Evolutionary conservation across 2,888 invertebrate species (phyloP), one percentile per base, ranked within the genome.

Genomic region (Periphyllus acericola): DNA sequence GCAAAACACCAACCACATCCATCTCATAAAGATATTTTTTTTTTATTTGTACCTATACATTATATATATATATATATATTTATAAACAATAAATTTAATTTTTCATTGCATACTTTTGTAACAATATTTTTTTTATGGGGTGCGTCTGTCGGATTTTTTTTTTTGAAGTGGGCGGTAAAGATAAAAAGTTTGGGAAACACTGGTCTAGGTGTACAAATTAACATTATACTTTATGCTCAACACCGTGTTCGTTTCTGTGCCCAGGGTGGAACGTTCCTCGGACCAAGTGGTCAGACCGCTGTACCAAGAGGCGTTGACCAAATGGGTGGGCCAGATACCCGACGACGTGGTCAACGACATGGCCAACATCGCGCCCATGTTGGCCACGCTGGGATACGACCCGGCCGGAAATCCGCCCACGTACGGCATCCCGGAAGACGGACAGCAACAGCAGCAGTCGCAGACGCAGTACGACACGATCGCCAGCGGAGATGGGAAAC

Each of bases 231-330:
- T 46, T 46, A 1, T 14, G 46, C 46, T 46, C 14, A n/a, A 46
- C 46, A 46, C 46, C 46, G 14, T 46, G 11, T 11, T 46, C 14
- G 3, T 46, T 46, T 3, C 0, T 46, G 46, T 68, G 68, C 14
- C 87, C 93, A 98, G 98, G 92, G 97, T 98, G 92, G 99, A 99
- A 93, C 94, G 98, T 89, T 98, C 98, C 80, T 98, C 98, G 89
- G 99, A 99, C 93, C 99, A 99, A 94, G 98, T 99, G 91, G 97
- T 99, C 92, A 98, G 99, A 91, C 98, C 99, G 25, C 96, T 99
- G 89, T 99, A 99, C 93, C 93, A 97, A 91, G 99, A 99, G 92
- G 99, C 99, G 80, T 93, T 99, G 90, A 94, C 95, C 91, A 97
- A 97, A 93, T 97, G 97, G 97, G 97, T 96, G 90, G 97, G 96